Evolutionary conservation across 2,113 vertebrate species (phyloP).

Genomic region (Austrofundulus limnaeus): DNA sequence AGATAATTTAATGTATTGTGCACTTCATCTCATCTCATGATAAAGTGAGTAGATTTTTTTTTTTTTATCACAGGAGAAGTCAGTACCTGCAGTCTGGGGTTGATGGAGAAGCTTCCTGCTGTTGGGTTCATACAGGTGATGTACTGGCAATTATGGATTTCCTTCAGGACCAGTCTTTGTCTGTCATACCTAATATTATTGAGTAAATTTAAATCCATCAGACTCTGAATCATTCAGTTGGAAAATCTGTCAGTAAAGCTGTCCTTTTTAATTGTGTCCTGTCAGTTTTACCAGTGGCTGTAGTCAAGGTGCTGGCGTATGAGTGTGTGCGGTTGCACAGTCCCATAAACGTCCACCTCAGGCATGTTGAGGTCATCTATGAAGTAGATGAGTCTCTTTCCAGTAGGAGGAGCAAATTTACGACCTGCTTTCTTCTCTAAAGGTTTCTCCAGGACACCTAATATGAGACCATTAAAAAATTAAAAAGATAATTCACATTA

Average conservation of each 20-base stretch:
- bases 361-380: slow-evolving; percentile 84
- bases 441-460: slow-evolving; percentile 82
- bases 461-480: background rate
- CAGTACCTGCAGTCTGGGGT: slow-evolving; percentile 87
- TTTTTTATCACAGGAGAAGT: background rate
- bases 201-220: background rate
- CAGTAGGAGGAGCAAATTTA: slow-evolving; percentile 79
- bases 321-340: slow-evolving; percentile 81
- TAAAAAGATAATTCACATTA: background rate
- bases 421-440: slow-evolving; percentile 83
- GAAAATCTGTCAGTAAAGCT: background rate
- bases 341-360: slow-evolving; percentile 78
- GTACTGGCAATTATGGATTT: slow-evolving; percentile 89
- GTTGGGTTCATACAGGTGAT: slow-evolving; percentile 93
- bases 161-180: slow-evolving; percentile 89
- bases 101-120: slow-evolving; percentile 91
- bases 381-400: slow-evolving; percentile 85
- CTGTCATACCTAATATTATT: slow-evolving; percentile 91
- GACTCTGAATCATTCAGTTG: background rate
- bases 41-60: background rate
- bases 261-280: background rate
- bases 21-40: too few species aligned
- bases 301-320: slow-evolving; percentile 83
- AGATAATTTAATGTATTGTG: background rate
- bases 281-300: slow-evolving; percentile 71